Conservation (phyloP, 2,113 vertebrate species). For the Crocuta crocuta region DNA sequence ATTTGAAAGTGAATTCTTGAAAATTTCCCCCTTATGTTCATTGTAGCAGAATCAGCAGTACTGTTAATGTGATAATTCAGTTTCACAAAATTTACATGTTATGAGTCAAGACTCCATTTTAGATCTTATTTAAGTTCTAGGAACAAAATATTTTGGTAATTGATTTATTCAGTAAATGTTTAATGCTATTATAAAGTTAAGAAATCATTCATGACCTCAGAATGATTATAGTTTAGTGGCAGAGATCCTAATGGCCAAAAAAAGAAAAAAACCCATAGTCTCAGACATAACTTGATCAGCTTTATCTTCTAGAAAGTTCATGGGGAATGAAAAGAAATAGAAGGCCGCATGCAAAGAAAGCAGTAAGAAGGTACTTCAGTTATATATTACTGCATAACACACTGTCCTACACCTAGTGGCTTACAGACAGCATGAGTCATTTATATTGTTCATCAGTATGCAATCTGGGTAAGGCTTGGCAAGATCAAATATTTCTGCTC, state of each 20-base stretch:
- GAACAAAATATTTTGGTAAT: slow-evolving; percentile 34
- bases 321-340: neutral
- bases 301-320: slow-evolving; percentile 30
- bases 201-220: neutral
- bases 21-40: neutral
- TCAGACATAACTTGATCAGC: neutral
- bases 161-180: neutral
- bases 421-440: neutral
- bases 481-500: neutral
- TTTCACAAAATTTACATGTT: slow-evolving; percentile 6
- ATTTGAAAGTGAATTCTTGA: neutral
- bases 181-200: slow-evolving; percentile 16
- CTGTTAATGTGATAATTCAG: slow-evolving; percentile 19
- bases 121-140: neutral
- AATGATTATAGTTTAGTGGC: neutral
- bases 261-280: neutral
- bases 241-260: neutral
- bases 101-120: neutral
- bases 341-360: neutral
- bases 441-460: neutral
- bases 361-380: neutral
- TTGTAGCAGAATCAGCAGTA: neutral
- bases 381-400: neutral
- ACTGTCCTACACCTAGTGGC: neutral
- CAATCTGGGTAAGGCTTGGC: neutral